Base-by-base conservation (phyloP, 1,140 invertebrate species). In the Temnothorax nylanderi region DNA sequence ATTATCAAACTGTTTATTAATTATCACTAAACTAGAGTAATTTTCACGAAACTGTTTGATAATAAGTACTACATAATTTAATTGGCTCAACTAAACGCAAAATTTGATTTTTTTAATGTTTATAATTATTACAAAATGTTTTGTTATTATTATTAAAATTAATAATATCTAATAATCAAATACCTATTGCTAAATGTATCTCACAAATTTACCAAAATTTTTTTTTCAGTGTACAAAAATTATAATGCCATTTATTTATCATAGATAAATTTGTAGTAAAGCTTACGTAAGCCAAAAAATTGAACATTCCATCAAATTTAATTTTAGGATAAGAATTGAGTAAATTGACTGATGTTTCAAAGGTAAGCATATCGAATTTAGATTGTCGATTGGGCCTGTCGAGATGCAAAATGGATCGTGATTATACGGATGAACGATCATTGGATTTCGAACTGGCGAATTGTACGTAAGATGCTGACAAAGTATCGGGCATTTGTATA, bases 401-500 rank as follows among this genome's bases (percentile, higher is more conserved):
- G 41, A 47, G 21, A 74, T 58, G 51, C 49, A 72, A 82, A 72
- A 82, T 74, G 51, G 67, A 41, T 82, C 11, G 65, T 21, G 69
- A 34, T 26, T 60, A 47, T 74, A 81, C 34, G 41, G 21, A 16
- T 49, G 69, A 74, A 49, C 56, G 37, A 75, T 74, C 56, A 84
- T 72, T 26, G 80, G 54, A 47, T 75, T 26, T 84, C 65, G 13
- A 44, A 41, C 41, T 26, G 47, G 26, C 13, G 62, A 56, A 13
- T 51, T 26, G 34, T 13, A 7, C 37, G 32, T 21, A 84, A 74
- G 54, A 84, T 62, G 80, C 54, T 84, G 80, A 84, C 56, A 84
- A 75, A 84, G 54, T 84, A 84, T 74, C 54, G 69, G 56, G n/a
- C 69, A 84, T 84, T 82, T 84, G 80, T 84, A 75, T 75, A 75